phyloP scores from a whole-genome alignment of 1,140 invertebrate species.

The Pachyrhynchus sulphureomaculatus region DNA sequence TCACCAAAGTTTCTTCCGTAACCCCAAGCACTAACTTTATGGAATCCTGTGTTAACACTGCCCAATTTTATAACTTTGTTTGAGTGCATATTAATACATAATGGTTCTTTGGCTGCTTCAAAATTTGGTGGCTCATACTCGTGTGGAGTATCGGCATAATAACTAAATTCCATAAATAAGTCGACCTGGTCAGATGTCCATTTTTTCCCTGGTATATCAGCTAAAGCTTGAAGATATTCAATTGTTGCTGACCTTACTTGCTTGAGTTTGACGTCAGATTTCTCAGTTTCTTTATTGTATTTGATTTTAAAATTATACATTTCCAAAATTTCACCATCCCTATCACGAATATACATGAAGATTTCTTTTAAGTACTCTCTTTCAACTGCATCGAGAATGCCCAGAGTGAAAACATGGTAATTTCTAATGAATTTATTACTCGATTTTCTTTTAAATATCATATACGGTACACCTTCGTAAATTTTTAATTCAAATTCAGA shows the following conservation, averaged over 20 bases:
- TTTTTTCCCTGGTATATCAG: constrained; percentile 5
- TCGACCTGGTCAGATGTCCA: background rate
- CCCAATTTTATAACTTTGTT: background rate
- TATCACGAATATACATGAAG: background rate
- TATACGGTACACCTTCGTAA: constrained; percentile 3
- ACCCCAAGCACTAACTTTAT: background rate
- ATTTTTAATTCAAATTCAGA: background rate
- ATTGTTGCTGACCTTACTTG: background rate
- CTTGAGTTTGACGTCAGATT: background rate
- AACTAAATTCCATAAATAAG: background rate
- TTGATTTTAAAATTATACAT: constrained; percentile 12
- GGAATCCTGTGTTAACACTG: too few relatives aligned
- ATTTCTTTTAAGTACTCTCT: too few relatives aligned
- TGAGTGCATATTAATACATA: background rate
- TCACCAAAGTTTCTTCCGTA: background rate
- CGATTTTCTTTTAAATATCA: too few relatives aligned
- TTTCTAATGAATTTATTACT: constrained; percentile 4
- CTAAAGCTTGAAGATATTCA: constrained; percentile 4
- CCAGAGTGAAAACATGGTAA: background rate
- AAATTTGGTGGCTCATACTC: constrained; percentile 15
- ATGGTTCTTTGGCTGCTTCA: background rate
- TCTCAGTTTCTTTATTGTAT: constrained; percentile 14
- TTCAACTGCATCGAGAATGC: constrained; percentile 17
- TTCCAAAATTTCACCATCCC: constrained; percentile 8
- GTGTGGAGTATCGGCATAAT: background rate